These are phyloP conservation scores for Tetragonisca angustula DNA, from an alignment of 2,888 invertebrate species.

Conservation along the genomic window DNA sequence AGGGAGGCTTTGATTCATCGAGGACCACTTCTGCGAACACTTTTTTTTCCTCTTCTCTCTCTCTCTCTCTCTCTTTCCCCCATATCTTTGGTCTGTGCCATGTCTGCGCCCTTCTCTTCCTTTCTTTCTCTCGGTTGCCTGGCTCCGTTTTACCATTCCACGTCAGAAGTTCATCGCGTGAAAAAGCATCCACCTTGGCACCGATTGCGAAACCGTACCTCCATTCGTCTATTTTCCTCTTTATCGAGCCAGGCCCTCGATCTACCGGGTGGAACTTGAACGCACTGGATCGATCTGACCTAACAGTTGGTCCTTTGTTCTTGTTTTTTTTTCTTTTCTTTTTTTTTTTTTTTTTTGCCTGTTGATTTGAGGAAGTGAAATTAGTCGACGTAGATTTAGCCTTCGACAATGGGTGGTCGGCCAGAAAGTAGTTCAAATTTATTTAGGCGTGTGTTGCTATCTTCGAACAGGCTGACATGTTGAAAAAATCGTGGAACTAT, in stretches of 20 bases:
- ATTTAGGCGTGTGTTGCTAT: too few species aligned
- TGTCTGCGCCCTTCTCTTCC: constrained; percentile 49
- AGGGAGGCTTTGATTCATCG: constrained; percentile 65
- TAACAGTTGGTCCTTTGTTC: background rate
- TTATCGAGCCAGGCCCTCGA: background rate
- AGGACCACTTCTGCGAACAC: constrained; percentile 65
- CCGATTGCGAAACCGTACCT: constrained; percentile 27
- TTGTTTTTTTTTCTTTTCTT: too few species aligned
- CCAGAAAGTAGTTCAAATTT: too few species aligned
- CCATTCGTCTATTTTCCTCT: background rate
- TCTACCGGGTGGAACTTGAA: background rate
- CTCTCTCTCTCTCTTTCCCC: background rate
- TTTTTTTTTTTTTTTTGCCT: too few species aligned
- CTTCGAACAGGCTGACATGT: too few species aligned
- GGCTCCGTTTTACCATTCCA: constrained; percentile 44
- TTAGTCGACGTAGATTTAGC: too few species aligned
- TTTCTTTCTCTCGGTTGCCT: constrained; percentile 13
- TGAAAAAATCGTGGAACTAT: too few species aligned
- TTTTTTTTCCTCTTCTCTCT: constrained; percentile 34
- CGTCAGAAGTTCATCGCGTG: constrained; percentile 52
- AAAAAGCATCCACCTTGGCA: constrained; percentile 42
- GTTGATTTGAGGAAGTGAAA: too few species aligned
- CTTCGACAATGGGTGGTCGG: too few species aligned
- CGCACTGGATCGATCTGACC: background rate
- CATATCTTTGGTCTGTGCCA: background rate